Evolutionary conservation across 2,888 invertebrate genomes (phyloP).

Genomic region (Masnerella sp.): DNA sequence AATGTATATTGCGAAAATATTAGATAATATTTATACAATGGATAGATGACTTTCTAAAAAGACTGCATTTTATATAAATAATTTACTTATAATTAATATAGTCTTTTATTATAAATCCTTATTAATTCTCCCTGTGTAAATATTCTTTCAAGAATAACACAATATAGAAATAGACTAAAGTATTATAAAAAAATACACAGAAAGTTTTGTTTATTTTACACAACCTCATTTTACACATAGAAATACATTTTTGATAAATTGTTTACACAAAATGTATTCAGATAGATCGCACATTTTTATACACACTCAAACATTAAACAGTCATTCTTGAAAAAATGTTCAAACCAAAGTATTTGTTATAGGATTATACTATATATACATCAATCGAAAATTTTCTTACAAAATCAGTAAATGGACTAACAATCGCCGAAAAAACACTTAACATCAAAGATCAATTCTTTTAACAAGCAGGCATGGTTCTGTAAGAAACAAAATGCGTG

Average conservation of each 20-base stretch:
- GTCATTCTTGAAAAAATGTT: slow-evolving; percentile 20
- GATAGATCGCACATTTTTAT: slow-evolving; percentile 5
- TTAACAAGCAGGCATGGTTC: slow-evolving; percentile 54
- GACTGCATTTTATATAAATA: slow-evolving; percentile 35
- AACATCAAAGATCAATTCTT: slow-evolving; percentile 14
- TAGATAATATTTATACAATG: slow-evolving; percentile 20
- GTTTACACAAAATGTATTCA: slow-evolving; percentile 1
- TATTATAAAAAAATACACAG: slow-evolving; percentile 15
- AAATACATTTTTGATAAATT: slow-evolving; percentile 12
- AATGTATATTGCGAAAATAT: slow-evolving; percentile 11
- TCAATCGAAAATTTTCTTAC: slow-evolving; percentile 6
- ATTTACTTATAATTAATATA: slow-evolving; percentile 3
- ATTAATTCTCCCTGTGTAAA: background rate
- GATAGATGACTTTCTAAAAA: slow-evolving; percentile 22
- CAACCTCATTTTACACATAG: slow-evolving; percentile 25
- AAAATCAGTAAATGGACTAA: slow-evolving; percentile 29
- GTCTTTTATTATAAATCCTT: background rate
- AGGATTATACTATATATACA: slow-evolving; percentile 26
- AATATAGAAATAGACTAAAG: slow-evolving; percentile 2
- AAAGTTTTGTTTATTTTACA: slow-evolving; percentile 23
- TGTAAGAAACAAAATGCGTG: slow-evolving; percentile 20
- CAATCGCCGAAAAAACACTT: slow-evolving; percentile 20
- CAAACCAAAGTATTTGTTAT: slow-evolving; percentile 21
- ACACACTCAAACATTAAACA: slow-evolving; percentile 11
- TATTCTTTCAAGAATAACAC: too few species aligned